phyloP scores from a whole-genome alignment of 2,797 vertebrate genomes.

The Megalops cyprinoides region DNA sequence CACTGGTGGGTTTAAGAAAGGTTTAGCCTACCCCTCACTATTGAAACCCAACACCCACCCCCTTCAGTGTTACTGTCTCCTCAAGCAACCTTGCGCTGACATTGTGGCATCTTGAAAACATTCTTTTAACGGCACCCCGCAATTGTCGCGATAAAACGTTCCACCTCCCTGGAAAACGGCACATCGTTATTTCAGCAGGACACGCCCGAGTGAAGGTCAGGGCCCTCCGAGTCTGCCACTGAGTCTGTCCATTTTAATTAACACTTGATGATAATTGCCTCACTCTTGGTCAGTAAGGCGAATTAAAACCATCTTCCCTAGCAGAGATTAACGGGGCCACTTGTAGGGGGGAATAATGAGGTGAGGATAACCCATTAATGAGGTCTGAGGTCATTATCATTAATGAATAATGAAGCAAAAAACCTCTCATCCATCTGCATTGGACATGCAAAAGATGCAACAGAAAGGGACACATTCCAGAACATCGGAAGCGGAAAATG shows the following conservation, averaged over 20 bases:
- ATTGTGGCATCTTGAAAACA: background rate
- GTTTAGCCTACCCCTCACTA: background rate
- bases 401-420: background rate
- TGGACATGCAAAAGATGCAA: background rate
- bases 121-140: too few relatives aligned
- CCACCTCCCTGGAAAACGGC: too few relatives aligned
- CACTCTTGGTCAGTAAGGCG: background rate
- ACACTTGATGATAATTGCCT: background rate
- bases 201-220: background rate
- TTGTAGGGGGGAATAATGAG: background rate
- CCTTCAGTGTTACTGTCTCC: background rate
- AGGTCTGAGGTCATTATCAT: slow-evolving; percentile 8
- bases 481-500: background rate
- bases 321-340: background rate
- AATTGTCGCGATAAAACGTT: too few relatives aligned
- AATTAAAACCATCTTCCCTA: background rate
- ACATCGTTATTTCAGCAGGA: background rate
- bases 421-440: background rate
- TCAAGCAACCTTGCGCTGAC: background rate
- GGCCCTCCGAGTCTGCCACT: too few relatives aligned
- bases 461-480: background rate
- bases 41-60: background rate
- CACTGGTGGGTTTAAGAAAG: background rate
- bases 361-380: background rate
- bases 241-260: background rate